Conservation (phyloP, 2,888 invertebrate genomes). For the Agapostemon virescens region DNA sequence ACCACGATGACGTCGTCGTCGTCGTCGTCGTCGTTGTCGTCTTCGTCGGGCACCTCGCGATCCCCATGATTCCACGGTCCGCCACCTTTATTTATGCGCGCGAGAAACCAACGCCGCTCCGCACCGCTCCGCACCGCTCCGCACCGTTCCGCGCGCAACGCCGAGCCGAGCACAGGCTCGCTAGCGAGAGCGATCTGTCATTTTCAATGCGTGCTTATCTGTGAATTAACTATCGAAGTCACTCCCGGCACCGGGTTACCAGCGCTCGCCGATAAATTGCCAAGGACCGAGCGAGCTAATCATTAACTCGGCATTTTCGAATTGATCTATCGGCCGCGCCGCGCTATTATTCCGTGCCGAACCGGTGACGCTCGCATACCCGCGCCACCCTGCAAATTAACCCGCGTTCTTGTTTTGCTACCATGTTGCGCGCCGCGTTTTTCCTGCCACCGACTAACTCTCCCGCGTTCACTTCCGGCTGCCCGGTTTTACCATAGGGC, state of each 20-base stretch:
- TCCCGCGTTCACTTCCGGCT: background rate
- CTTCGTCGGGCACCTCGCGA: slow-evolving; percentile 57
- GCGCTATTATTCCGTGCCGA: slow-evolving; percentile 51
- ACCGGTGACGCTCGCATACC: slow-evolving; percentile 39
- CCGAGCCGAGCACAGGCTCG: slow-evolving; percentile 16
- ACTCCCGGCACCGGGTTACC: slow-evolving; percentile 48
- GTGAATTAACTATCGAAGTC: slow-evolving; percentile 62
- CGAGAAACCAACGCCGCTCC: slow-evolving; percentile 48
- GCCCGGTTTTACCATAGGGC: background rate
- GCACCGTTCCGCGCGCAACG: slow-evolving; percentile 28
- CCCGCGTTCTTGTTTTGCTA: slow-evolving; percentile 15
- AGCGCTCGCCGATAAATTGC: slow-evolving; percentile 55
- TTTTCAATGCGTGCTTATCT: slow-evolving; percentile 61
- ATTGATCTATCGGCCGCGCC: slow-evolving; percentile 52
- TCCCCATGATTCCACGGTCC: slow-evolving; percentile 62
- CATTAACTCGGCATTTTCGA: slow-evolving; percentile 54
- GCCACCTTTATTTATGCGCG: slow-evolving; percentile 66
- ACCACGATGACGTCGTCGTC: slow-evolving; percentile 60
- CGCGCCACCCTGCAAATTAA: slow-evolving; percentile 44
- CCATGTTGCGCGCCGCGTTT: background rate
- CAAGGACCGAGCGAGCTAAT: slow-evolving; percentile 57
- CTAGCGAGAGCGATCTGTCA: slow-evolving; percentile 56
- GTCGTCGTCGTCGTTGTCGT: slow-evolving; percentile 56
- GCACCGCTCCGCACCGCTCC: slow-evolving; percentile 27
- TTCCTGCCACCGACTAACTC: background rate